Evolutionary conservation across 2,113 vertebrate genomes (phyloP).

Genomic region (Misgurnus mizolepis): DNA sequence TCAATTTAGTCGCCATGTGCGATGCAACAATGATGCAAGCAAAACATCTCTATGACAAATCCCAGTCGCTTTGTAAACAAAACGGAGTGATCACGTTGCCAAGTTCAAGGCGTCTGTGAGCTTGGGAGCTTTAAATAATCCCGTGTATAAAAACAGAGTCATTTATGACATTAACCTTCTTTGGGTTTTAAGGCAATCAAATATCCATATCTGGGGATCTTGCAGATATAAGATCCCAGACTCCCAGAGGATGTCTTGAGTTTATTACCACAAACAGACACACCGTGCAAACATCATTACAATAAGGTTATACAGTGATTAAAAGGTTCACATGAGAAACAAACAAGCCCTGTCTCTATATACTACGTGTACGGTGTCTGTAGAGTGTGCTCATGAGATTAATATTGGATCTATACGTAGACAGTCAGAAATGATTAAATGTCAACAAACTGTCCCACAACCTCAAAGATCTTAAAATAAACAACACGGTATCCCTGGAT

Average conservation of each 20-base stretch:
- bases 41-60: neutral
- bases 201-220: neutral
- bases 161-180: constrained; percentile 12
- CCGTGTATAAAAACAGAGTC: neutral
- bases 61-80: constrained; percentile 33
- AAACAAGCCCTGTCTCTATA: no score
- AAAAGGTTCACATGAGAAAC: neutral
- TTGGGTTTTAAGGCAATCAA: constrained; percentile 2
- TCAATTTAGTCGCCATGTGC: neutral
- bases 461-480: neutral
- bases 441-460: neutral
- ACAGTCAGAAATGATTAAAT: neutral
- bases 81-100: constrained; percentile 4
- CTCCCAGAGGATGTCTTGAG: no score
- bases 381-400: no score
- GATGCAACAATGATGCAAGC: neutral
- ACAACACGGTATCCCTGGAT: neutral
- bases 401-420: neutral
- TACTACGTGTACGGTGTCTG: no score
- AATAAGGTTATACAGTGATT: neutral
- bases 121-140: constrained; percentile 26
- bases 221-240: neutral
- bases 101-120: constrained; percentile 20
- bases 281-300: neutral
- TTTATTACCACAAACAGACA: neutral